These are phyloP conservation scores for Thamnaconus septentrionalis DNA, from an alignment of 2,113 vertebrate species.

Conservation along the genomic window DNA sequence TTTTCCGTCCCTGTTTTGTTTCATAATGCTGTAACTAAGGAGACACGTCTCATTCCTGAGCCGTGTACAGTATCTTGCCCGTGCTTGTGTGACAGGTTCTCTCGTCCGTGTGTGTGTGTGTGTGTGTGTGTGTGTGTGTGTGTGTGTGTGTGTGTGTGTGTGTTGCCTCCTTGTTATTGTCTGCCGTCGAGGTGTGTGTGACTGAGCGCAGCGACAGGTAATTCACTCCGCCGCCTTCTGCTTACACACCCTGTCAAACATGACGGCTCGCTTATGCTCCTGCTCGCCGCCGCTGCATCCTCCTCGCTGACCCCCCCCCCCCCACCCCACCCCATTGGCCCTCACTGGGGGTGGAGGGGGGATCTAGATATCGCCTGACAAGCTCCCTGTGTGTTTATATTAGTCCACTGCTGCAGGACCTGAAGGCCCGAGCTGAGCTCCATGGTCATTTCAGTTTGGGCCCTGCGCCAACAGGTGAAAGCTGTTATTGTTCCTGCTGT, in stretches of 20 bases:
- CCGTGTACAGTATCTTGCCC: constrained; percentile 25
- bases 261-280: constrained; percentile 53
- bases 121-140: not conserved
- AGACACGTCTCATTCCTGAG: constrained; percentile 57
- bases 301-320: constrained; percentile 18
- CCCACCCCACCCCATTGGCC: not conserved
- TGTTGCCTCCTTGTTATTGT: constrained; percentile 34
- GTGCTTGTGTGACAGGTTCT: constrained; percentile 59
- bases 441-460: constrained; percentile 41
- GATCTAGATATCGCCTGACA: too few species aligned
- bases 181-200: constrained; percentile 44
- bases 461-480: constrained; percentile 60
- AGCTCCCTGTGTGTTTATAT: constrained; percentile 54
- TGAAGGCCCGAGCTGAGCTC: constrained; percentile 24
- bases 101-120: constrained; percentile 8
- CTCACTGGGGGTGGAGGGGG: constrained; percentile 21
- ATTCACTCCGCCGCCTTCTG: constrained; percentile 14
- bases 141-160: not conserved
- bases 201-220: constrained; percentile 10
- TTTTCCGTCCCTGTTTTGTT: constrained; percentile 67
- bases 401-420: constrained; percentile 36
- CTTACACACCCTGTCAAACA: constrained; percentile 55
- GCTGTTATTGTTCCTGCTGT: constrained; percentile 24
- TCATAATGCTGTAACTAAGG: constrained; percentile 65
- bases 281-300: constrained; percentile 11